Base-by-base conservation (phyloP, 2,888 invertebrate genomes). In the Orthosia incerta region DNA sequence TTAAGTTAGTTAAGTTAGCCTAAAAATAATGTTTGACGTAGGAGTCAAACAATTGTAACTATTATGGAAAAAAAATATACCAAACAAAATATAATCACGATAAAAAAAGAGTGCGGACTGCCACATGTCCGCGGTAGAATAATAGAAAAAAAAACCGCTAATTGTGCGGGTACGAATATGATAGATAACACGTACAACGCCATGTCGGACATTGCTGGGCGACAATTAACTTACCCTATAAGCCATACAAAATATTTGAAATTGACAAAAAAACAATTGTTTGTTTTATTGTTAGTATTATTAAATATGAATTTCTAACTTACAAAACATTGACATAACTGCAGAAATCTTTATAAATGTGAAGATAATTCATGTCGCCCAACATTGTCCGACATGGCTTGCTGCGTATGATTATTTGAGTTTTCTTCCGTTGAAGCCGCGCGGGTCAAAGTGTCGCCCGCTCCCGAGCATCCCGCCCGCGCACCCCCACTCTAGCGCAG, bases 281-380 rank as follows among this genome's bases (percentile, higher is more conserved):
- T 46, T 2, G 46, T 61, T 61, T 46, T 61, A 46, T 46, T 46
- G 16, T 11, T 61, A 12, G 1, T 61, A 20, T 23, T 46, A 61
- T 12, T 23, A 46, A 61, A 48, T 61, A 46, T 61, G 46, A 1
- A 48, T 48, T 48, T 61, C 1, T 18, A 48, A 61, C 61, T 46
- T 46, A 16, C 11, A 46, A 61, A 61, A 46, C 61, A 46, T 61
- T 61, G 46, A 61, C 16, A 61, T 20, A 61, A 61, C 61, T 5
- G 46, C 61, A 3, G 2, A 26, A 62, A 48, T 62, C 23, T 26
- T 62, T 48, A 62, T 26, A 48, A 62, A 62, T 18, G 18, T 48
- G 48, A 61, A 61, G 59, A 59, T 59, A 59, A 59, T 5, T 59
- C 59, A 59, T 59, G 59, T 59, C 31, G 31, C 59, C 59, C 59